Evolutionary conservation across 2,113 vertebrate species (phyloP), one percentile per base, ranked within the genome.

Genomic region (Elgaria multicarinata): DNA sequence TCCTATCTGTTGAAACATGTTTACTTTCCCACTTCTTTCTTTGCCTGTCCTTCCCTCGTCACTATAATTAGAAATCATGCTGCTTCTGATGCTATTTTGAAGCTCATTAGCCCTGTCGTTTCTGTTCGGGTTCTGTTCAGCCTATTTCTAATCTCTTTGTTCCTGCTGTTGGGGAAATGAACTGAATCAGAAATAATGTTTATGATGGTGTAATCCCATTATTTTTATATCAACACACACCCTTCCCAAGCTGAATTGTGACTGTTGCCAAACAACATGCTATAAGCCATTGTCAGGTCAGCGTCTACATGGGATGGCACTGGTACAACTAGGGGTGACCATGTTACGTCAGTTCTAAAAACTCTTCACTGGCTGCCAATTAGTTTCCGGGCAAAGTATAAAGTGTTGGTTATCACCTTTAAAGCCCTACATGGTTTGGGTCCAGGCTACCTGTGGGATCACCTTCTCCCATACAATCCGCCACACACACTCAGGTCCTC

Each of bases 1-100:
- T 92, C 93, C 79, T 89, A 90, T 74, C 90, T 78, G 90, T 93
- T 94, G 94, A 93, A 92, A 72, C 94, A 92, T 92, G 62, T 64
- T 92, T 90, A 94, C 71, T 76, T 90, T 83, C 78, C 91, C 87
- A 92, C 88, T 93, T 93, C 77, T 92, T 92, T 85, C 86, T 88
- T 67, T 88, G 64, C 26, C 93, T 87, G 62, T 90, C 66, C 86
- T 64, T 62, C 88, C 53, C 82, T 79, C n/a, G 69, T 93, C 90
- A 14, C 90, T 95, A 8, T 90, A 95, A 95, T 93, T 94, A 94
- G 62, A 85, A 58, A 66, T 79, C 88, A 93, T 94, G 82, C 84
- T 74, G 53, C 74, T 94, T 86, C 92, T 64, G 50, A 9, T 39
- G 46, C 72, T 85, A 80, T 6, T 88, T 91, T 85, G 77, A 91